These are phyloP conservation scores for Todus mexicanus DNA, from an alignment of 2,797 vertebrate species.

Conservation along the genomic window DNA sequence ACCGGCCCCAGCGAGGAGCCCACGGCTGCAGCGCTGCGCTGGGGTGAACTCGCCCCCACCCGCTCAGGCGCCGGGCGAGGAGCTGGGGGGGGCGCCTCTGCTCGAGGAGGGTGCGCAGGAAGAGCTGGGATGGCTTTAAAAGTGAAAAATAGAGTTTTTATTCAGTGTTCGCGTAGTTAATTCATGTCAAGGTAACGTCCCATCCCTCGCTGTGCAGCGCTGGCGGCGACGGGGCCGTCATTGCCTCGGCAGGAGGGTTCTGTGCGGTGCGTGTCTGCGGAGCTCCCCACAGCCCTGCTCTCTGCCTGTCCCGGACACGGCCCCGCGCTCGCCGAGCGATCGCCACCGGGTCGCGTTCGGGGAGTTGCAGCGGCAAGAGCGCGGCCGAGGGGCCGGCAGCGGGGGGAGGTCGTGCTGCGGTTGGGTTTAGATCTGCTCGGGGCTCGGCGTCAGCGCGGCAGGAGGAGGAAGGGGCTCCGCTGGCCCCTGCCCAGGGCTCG, in stretches of 20 bases:
- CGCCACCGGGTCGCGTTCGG: background rate
- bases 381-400: background rate
- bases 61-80: fast-evolving
- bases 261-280: background rate
- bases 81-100: background rate
- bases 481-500: background rate
- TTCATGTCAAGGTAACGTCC: background rate
- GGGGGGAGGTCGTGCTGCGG: background rate
- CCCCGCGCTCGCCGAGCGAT: background rate
- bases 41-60: background rate
- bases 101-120: background rate
- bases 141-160: conserved; percentile 64
- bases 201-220: background rate
- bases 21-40: background rate
- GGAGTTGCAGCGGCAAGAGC: fast-evolving
- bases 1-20: background rate
- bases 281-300: too few species aligned
- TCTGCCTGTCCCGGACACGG: too few species aligned
- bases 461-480: background rate
- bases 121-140: background rate
- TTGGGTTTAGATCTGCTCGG: background rate
- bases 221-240: background rate
- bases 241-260: background rate
- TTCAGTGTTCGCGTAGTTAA: conserved; percentile 21
- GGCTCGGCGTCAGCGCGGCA: fast-evolving